These are phyloP conservation scores for Orgyia antiqua DNA, from an alignment of 2,888 invertebrate species.

Conservation along the genomic window DNA sequence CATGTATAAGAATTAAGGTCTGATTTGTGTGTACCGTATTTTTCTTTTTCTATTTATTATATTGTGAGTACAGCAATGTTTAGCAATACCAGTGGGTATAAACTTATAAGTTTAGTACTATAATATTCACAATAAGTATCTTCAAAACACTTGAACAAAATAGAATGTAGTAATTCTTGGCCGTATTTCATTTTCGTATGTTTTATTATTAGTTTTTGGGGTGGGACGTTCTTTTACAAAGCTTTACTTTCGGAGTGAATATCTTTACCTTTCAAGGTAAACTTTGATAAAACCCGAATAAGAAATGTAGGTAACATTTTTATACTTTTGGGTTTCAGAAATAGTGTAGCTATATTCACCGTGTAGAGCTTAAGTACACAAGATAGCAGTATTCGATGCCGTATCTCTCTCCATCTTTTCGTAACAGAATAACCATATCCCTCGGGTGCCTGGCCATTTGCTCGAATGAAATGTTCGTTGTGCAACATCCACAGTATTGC, in stretches of 20 bases:
- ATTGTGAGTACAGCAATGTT: no score
- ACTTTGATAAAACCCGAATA: conserved; percentile 5
- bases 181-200: conserved; percentile 2
- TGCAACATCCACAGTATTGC: conserved; percentile 58
- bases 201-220: conserved; percentile 6
- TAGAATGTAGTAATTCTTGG: background rate
- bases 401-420: conserved; percentile 10
- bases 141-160: background rate
- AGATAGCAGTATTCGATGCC: conserved; percentile 12
- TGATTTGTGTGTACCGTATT: no score
- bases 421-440: conserved; percentile 32
- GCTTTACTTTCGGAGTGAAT: conserved; percentile 1
- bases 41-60: no score
- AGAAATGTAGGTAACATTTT: conserved; percentile 2
- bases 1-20: no score
- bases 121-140: no score
- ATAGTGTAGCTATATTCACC: conserved; percentile 1
- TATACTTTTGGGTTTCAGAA: conserved; percentile 3
- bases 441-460: conserved; percentile 40
- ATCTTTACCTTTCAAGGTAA: conserved; percentile 5
- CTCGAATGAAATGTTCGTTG: conserved; percentile 49
- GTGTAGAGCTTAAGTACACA: conserved; percentile 4
- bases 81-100: no score
- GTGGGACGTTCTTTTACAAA: conserved; percentile 2
- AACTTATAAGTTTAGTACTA: no score